Evolutionary conservation across 2,888 invertebrate genomes (phyloP).

Genomic region (Tachina lurida): DNA sequence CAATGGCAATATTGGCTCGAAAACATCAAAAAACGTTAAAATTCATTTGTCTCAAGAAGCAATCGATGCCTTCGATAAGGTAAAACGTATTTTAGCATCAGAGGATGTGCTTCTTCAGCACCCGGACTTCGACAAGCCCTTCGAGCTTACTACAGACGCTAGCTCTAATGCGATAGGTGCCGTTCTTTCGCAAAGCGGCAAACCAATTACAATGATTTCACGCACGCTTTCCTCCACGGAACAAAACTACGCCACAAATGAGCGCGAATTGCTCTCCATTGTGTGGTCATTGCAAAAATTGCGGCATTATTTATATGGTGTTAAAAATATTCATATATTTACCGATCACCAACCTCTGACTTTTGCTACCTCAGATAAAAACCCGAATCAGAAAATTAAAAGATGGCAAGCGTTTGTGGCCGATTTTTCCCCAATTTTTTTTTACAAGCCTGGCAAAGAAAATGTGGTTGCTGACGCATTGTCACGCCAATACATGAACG

Average conservation of each 20-base stretch:
- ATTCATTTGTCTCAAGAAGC: constrained; percentile 27
- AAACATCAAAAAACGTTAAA: constrained; percentile 34
- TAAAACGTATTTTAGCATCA: constrained; percentile 29
- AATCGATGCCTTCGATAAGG: constrained; percentile 12
- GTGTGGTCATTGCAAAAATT: constrained; percentile 40
- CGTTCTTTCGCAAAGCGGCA: constrained; percentile 34
- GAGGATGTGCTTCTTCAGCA: constrained; percentile 37
- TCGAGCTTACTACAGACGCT: constrained; percentile 64
- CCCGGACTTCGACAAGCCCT: constrained; percentile 66
- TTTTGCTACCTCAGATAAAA: constrained; percentile 44
- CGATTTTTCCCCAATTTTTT: constrained; percentile 18
- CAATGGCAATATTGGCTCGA: constrained; percentile 51
- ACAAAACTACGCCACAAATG: constrained; percentile 36
- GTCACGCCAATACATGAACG: constrained; percentile 12
- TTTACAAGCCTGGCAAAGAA: neutral
- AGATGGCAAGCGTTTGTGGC: constrained; percentile 41
- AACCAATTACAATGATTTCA: neutral
- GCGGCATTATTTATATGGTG: constrained; percentile 39
- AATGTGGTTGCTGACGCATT: constrained; percentile 21
- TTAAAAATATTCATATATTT: constrained; percentile 39
- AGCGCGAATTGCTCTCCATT: constrained; percentile 33
- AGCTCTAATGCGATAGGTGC: constrained; percentile 42
- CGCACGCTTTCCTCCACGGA: constrained; percentile 19
- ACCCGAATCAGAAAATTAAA: constrained; percentile 43
- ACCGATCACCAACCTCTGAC: constrained; percentile 44